phyloP scores from a whole-genome alignment of 2,797 vertebrate genomes.

The Pseudopleuronectes americanus region DNA sequence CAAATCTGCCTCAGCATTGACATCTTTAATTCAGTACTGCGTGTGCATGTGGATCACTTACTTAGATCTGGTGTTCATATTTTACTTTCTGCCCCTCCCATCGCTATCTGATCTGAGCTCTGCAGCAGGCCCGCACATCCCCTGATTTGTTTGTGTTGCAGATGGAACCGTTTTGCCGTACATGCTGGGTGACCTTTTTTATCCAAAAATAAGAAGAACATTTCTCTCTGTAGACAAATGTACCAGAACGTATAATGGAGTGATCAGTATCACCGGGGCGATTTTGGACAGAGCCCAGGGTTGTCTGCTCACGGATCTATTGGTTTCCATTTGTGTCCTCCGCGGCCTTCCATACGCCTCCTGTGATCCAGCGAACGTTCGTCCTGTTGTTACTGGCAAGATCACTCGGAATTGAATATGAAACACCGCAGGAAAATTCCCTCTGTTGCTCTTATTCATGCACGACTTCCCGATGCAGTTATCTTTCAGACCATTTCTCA shows the following conservation, averaged over 20 bases:
- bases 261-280: constrained; percentile 58
- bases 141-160: constrained; percentile 57
- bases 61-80: constrained; percentile 61
- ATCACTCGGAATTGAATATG: constrained; percentile 42
- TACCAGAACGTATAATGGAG: constrained; percentile 57
- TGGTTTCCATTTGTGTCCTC: constrained; percentile 67
- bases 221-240: constrained; percentile 53
- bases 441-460: constrained; percentile 38
- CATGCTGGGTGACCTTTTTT: constrained; percentile 54
- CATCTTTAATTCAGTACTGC: constrained; percentile 36
- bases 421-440: constrained; percentile 43
- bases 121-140: constrained; percentile 45
- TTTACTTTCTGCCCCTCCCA: constrained; percentile 29
- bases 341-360: constrained; percentile 54
- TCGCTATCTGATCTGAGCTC: constrained; percentile 59
- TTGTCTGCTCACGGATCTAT: constrained; percentile 66
- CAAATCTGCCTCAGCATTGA: constrained; percentile 27
- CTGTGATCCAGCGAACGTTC: constrained; percentile 51
- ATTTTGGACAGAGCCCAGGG: constrained; percentile 66
- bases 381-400: constrained; percentile 71
- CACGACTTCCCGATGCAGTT: constrained; percentile 8
- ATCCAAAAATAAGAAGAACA: constrained; percentile 52
- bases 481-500: constrained; percentile 14
- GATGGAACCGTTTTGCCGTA: constrained; percentile 65
- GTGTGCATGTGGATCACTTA: constrained; percentile 33